These are phyloP conservation scores for Hyalella azteca DNA, from an alignment of 2,888 invertebrate species.

Conservation along the genomic window DNA sequence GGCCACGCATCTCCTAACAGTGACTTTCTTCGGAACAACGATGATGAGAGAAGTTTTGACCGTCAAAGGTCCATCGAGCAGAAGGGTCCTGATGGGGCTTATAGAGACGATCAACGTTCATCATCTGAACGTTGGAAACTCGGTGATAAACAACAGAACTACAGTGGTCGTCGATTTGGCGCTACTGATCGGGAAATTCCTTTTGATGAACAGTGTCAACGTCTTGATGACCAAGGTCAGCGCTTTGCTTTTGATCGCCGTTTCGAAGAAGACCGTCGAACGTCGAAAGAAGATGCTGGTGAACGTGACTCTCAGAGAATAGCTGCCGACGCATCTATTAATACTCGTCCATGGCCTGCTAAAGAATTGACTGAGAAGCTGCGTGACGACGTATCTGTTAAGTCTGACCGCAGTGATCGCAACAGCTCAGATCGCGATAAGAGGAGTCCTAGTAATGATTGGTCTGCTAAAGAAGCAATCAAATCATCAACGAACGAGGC, in stretches of 20 bases:
- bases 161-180: not conserved
- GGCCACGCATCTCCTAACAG: not conserved
- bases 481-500: not conserved
- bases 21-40: not conserved
- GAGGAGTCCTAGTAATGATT: conserved; percentile 2
- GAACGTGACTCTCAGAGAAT: not conserved
- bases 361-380: not conserved
- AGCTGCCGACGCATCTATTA: not conserved
- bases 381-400: not conserved
- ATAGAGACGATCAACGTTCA: not conserved
- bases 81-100: not conserved
- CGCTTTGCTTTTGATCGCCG: not conserved
- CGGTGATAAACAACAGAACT: not conserved
- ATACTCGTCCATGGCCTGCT: not conserved
- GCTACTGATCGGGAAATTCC: not conserved
- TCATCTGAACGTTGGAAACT: not conserved
- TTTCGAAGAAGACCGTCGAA: not conserved
- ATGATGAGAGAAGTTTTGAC: not conserved
- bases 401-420: not conserved
- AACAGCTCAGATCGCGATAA: not conserved
- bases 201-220: conserved; percentile 14
- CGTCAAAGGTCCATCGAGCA: not conserved
- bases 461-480: not conserved
- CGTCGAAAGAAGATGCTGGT: not conserved
- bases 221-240: not conserved